Conservation (phyloP, 1,140 invertebrate species). For the Scylla paramamosain region DNA sequence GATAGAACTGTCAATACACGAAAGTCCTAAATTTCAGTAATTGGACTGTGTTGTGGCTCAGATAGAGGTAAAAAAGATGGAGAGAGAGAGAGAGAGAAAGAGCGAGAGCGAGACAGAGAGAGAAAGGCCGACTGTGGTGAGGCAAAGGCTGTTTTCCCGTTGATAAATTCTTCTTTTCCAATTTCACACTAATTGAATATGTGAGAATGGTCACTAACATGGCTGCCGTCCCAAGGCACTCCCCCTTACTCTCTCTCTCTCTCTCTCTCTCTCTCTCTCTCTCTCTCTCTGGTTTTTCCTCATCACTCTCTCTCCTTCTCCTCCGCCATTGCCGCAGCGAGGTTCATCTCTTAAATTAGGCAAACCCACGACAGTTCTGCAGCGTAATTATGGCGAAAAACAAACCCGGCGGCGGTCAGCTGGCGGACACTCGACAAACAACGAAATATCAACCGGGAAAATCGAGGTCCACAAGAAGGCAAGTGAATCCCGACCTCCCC, state of each 20-base stretch:
- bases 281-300: not conserved
- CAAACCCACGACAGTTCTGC: not conserved
- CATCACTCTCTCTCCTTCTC: too few relatives aligned
- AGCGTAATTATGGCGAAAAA: slow-evolving; percentile 41
- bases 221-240: not conserved
- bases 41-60: not conserved
- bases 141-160: slow-evolving; percentile 41
- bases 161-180: slow-evolving; percentile 52
- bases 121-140: not conserved
- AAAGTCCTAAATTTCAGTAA: slow-evolving; percentile 21
- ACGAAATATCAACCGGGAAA: slow-evolving; percentile 53
- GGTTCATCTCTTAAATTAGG: slow-evolving; percentile 2
- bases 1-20: slow-evolving; percentile 27
- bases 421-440: slow-evolving; percentile 54
- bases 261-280: slow-evolving; percentile 29
- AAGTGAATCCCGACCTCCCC: slow-evolving; percentile 2
- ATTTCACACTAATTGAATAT: slow-evolving; percentile 24
- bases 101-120: not conserved
- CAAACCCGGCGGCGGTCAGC: slow-evolving; percentile 38
- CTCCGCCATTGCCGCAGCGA: not conserved
- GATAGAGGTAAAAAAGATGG: slow-evolving; percentile 30
- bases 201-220: not conserved
- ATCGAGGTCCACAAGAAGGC: slow-evolving; percentile 33
- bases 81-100: slow-evolving; percentile 17
- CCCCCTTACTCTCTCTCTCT: not conserved